Conservation (phyloP, 2,797 vertebrate species). For the Orientallactaga sibirica region DNA sequence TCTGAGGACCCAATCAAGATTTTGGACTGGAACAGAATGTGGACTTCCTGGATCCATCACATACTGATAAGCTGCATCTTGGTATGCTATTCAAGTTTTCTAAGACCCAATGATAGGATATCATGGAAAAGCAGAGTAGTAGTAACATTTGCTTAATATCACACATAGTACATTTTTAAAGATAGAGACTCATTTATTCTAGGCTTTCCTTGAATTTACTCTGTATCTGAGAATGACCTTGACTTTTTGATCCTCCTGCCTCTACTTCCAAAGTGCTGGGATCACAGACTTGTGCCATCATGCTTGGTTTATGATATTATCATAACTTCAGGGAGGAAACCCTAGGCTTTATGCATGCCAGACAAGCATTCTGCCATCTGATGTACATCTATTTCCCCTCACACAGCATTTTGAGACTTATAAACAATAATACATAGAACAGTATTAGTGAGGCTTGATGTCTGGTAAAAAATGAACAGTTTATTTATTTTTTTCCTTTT, state of each 20-base stretch:
- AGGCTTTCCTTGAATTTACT: background rate
- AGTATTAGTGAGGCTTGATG: background rate
- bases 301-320: background rate
- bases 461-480: background rate
- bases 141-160: background rate
- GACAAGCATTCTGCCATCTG: background rate
- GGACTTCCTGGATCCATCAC: background rate
- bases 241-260: background rate
- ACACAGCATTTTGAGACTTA: background rate
- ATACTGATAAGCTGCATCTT: background rate
- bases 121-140: background rate
- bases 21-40: background rate
- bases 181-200: no score
- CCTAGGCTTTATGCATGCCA: background rate
- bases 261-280: background rate
- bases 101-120: background rate
- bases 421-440: background rate
- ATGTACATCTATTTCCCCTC: background rate
- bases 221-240: background rate
- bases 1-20: background rate
- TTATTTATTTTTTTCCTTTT: background rate
- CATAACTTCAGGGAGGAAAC: background rate
- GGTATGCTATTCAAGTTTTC: background rate
- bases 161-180: background rate
- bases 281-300: no score